A percentile compares a stretch with the other conserved stretches of the same genome.
Evolutionary conservation across 1,140 invertebrate species (phyloP).

Genomic region (Drosophila dunni): DNA sequence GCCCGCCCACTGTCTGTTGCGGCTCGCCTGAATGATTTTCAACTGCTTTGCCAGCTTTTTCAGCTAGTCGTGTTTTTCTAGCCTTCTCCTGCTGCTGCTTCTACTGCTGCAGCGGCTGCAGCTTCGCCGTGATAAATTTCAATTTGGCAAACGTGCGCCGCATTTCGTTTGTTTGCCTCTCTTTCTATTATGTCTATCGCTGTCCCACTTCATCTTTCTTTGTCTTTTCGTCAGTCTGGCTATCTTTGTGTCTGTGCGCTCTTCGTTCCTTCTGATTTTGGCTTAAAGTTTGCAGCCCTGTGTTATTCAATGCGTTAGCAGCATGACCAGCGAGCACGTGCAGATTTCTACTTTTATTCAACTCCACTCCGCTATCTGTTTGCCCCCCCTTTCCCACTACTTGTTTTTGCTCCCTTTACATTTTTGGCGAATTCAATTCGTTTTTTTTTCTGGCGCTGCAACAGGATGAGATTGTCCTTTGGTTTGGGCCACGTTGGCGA

Average conservation of each 20-base stretch:
- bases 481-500: conserved; percentile 8
- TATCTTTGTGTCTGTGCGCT: background rate
- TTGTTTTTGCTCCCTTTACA: background rate
- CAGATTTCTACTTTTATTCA: background rate
- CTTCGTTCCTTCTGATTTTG: conserved; percentile 16
- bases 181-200: background rate
- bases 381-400: background rate
- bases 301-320: conserved; percentile 35
- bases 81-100: too few species aligned
- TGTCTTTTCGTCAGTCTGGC: background rate
- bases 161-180: conserved; percentile 35
- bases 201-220: background rate
- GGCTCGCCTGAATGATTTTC: conserved; percentile 39
- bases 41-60: conserved; percentile 2
- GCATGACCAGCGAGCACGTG: conserved; percentile 26
- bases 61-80: background rate
- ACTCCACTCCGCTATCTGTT: background rate
- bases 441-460: conserved; percentile 13
- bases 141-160: conserved; percentile 62
- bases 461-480: conserved; percentile 9
- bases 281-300: conserved; percentile 17
- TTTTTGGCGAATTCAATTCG: conserved; percentile 27
- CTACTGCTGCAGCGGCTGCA: conserved; percentile 21
- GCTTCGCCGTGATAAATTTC: conserved; percentile 56
- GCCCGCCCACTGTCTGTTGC: conserved; percentile 13